These are phyloP conservation scores for Eclectus roratus DNA, from an alignment of 2,113 vertebrate species.

Conservation along the genomic window DNA sequence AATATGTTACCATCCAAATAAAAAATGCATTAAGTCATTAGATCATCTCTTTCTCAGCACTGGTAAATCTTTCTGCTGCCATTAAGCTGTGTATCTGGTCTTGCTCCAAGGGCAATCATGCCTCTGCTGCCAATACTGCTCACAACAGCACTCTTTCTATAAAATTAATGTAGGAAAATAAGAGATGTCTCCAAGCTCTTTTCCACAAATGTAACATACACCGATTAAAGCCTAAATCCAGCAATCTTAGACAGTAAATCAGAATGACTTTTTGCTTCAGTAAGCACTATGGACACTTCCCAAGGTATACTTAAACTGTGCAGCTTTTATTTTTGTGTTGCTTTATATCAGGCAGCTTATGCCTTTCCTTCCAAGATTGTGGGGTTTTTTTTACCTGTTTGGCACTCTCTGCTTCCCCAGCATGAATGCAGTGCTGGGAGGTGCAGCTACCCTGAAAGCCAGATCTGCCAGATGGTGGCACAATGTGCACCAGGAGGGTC, in stretches of 20 bases:
- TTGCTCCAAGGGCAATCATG: neutral
- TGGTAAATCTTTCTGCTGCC: neutral
- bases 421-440: neutral
- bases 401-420: neutral
- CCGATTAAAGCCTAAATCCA: neutral
- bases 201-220: neutral
- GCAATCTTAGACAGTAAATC: neutral
- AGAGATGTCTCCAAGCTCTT: neutral
- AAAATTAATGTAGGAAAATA: neutral
- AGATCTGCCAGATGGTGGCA: conserved; percentile 46
- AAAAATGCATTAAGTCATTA: neutral
- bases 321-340: neutral
- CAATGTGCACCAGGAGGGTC: conserved; percentile 8
- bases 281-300: neutral
- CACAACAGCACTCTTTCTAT: neutral
- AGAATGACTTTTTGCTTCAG: neutral
- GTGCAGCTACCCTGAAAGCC: neutral
- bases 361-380: neutral
- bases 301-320: neutral
- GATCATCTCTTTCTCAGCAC: neutral
- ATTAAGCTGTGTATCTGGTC: neutral
- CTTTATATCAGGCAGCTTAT: neutral
- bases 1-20: neutral
- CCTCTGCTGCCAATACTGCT: neutral
- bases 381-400: neutral